Evolutionary conservation across 2,888 invertebrate species (phyloP), one percentile per base, ranked within the genome.

Genomic region (Stratiomys singularior): DNA sequence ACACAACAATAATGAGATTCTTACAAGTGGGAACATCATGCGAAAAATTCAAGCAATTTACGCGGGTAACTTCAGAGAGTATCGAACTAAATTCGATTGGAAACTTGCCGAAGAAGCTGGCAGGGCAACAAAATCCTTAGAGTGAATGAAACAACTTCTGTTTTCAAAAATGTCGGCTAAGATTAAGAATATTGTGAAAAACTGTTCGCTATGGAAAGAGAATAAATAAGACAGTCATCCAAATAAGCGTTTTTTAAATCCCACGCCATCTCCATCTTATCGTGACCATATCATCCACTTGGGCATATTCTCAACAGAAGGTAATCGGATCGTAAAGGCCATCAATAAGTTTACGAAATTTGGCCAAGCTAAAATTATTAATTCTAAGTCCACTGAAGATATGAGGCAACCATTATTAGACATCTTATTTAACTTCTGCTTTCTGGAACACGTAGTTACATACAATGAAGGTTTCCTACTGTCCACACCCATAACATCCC

Each of bases 311-410:
- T 0, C 0, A 0, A 27, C 64, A 0, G 44, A 76, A 46, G 52
- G 63, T 15, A 0, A 67, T 46, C 46, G 47, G 13, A 28, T 80
- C 1, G 27, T 78, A 4, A 69, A 76, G 1, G 76, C 74, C 11
- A 47, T 80, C 37, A 77, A 79, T 63, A 79, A 78, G 67, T 77
- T 78, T 7, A 47, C 74, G n/a, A 78, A 72, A 69, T 78, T 67
- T 18, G 77, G 25, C 3, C n/a, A 67, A 69, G 27, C 30, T 0
- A 21, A 47, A 1, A 7, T 46, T 1, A 11, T 18, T 9, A 66
- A 76, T 44, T 79, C 78, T 7, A 77, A 76, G 72, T 52, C 74
- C 1, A 58, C 74, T 9, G 66, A 76, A 37, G 74, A 78, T 46
- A 37, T 79, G 0, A 78, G 30, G 64, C 21, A 77, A 23, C 60